Conservation (phyloP, 2,797 vertebrate genomes). For the Eupleurogrammus muticus region DNA sequence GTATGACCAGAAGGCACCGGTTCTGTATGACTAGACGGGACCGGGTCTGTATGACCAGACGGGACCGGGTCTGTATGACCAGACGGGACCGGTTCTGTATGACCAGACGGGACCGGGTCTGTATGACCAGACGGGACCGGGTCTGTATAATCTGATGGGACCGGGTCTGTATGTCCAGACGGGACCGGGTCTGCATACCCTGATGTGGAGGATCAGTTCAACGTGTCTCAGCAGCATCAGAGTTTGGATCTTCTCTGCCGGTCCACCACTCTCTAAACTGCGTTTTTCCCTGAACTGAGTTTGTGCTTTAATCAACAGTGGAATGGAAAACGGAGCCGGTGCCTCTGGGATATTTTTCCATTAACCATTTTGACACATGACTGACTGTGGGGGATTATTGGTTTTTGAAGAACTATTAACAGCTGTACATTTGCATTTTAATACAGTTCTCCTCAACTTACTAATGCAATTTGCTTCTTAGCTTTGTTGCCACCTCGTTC, state of each 20-base stretch:
- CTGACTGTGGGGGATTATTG: slow-evolving; percentile 99
- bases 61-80: no score
- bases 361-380: slow-evolving; percentile 99
- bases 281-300: slow-evolving; percentile 85
- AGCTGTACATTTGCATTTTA: slow-evolving; percentile 99
- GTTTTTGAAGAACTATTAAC: slow-evolving; percentile 99
- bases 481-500: slow-evolving; percentile 93
- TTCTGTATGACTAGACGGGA: no score
- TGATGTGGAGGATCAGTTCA: no score
- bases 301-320: slow-evolving; percentile 97
- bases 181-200: no score
- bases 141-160: no score
- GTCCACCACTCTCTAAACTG: slow-evolving; percentile 67
- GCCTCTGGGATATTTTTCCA: slow-evolving; percentile 99
- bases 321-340: slow-evolving; percentile 91
- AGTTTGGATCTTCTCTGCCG: slow-evolving; percentile 68
- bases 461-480: slow-evolving; percentile 96
- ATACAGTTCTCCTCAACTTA: slow-evolving; percentile 96
- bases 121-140: no score
- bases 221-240: no score
- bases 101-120: no score
- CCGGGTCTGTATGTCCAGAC: no score
- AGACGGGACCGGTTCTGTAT: no score
- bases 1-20: no score
- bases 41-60: no score